These are phyloP conservation scores for Nemotelus pantherinus DNA, from an alignment of 2,888 invertebrate genomes.

Conservation along the genomic window DNA sequence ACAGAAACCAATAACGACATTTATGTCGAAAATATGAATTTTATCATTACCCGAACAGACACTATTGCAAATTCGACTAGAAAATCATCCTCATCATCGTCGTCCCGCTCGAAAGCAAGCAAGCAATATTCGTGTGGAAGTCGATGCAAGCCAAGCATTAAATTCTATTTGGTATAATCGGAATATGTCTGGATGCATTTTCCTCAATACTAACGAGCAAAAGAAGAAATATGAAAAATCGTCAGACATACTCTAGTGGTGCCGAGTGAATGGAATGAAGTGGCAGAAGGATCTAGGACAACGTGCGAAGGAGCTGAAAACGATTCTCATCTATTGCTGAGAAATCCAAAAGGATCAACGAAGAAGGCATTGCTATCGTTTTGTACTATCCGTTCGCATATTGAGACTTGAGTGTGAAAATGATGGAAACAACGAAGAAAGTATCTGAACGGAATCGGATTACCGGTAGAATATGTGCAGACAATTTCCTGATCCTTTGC, in stretches of 20 bases:
- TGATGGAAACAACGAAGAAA: not conserved
- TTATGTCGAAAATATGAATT: slow-evolving; percentile 29
- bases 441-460: slow-evolving; percentile 3
- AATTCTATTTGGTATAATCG: slow-evolving; percentile 17
- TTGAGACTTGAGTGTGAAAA: slow-evolving; percentile 5
- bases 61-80: slow-evolving; percentile 34
- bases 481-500: slow-evolving; percentile 21
- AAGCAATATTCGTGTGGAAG: slow-evolving; percentile 11
- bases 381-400: not conserved
- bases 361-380: not conserved
- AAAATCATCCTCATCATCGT: not conserved
- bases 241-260: not conserved
- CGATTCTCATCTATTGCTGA: slow-evolving; percentile 9
- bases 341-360: slow-evolving; percentile 21
- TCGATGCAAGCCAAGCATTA: not conserved
- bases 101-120: not conserved
- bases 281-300: not conserved
- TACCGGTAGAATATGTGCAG: not conserved
- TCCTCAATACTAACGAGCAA: slow-evolving; percentile 14
- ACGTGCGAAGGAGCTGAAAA: not conserved
- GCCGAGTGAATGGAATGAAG: not conserved
- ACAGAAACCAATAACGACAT: too few species aligned
- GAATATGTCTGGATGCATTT: slow-evolving; percentile 37
- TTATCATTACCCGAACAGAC: slow-evolving; percentile 31
- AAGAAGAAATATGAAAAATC: slow-evolving; percentile 28